Base-by-base conservation (phyloP, 2,113 vertebrate species). In the Myxocyprinus asiaticus region DNA sequence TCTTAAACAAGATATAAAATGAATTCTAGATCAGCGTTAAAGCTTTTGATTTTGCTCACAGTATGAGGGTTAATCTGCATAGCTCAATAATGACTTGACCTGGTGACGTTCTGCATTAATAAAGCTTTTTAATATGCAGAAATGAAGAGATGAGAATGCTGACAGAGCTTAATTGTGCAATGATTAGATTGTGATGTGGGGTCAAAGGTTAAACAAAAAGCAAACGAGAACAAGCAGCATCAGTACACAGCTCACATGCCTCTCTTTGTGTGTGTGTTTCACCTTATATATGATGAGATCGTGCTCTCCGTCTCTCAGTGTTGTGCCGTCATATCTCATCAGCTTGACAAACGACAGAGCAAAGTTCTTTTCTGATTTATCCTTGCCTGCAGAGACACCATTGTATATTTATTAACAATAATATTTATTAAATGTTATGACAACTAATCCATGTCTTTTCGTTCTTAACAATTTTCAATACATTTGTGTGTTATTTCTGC, bases 241-340 rank as follows among this genome's bases (percentile, higher is more conserved):
- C 42, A 56, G 74, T 42, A 72, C 5, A 15, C 72, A 47, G 12
- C 63, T 77, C 55, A 61, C 53, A 7, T 77, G 15, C 2, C 22
- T 33, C 22, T 33, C 22, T 33, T 33, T 33, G 45, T 22, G 72
- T n/a, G 42, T 63, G 42, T 9, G 14, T 67, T 33, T 0, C 85
- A 99, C 98, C 97, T 99, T 99, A 85, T 99, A 99, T 58, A 99
- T 96, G 0, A 99, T 95, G 2, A 99, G 96, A 85, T 98, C 97
- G 0, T 99, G 98, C 47, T 98, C 97, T 50, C 97, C 96, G 0
- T 99, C 98, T 74, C 96, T 91, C 77, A 99, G 85, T 0, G 98
- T 99, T 7, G 98, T 99, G 61, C 98, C 98, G n/a, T 99, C 96
- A 0, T 96, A 98, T 69, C 98, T 90, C 97, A 99, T 99, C 86